Evolutionary conservation across 2,113 vertebrate genomes (phyloP), one percentile per base, ranked within the genome.

Genomic region (Propithecus coquereli): DNA sequence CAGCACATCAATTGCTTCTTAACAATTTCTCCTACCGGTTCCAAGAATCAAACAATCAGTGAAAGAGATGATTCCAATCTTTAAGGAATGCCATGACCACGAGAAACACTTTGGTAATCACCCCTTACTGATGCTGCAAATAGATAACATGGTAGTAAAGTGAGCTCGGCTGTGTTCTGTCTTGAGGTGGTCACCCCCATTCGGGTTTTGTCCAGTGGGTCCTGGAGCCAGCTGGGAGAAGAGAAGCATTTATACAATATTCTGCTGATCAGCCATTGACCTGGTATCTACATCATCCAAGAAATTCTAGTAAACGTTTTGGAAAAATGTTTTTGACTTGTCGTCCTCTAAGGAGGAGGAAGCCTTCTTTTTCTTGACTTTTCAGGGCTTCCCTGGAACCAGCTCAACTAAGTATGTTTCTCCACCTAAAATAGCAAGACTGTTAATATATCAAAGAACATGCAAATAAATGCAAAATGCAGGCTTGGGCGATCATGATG

Each of bases 91-190:
- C 10, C 0, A 0, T 8, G 74, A 14, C 22, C 43, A 6, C 7
- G 1, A 8, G 32, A 30, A 12, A 40, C 9, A 5, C 37, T 70
- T 34, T 6, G 11, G 2, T 0, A 2, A 6, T 12, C 2, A 3
- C 32, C 37, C 1, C 2, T n/a, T 12, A 32, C 13, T 2, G 37
- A 65, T 13, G 73, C 54, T 23, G 11, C 5, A 1, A 11, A 4
- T 0, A 13, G 71, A 68, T 11, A 8, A 16, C 4, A 54, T 3
- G 1, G 18, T 14, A 0, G 14, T 22, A 43, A 22, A 30, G 1
- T 12, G 27, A 61, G 45, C 3, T 3, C 3, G 27, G 3, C 40
- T 16, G 47, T 47, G 54, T 7, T 13, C 63, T n/a, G 3, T 50
- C 20, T 32, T 0, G 20, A 8, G 20, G 23, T 76, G 32, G 59